A percentile compares a stretch with the other conserved stretches of the same genome.
These are phyloP conservation scores for Lepidothrix coronata DNA, from an alignment of 2,113 vertebrate genomes.

Conservation along the genomic window DNA sequence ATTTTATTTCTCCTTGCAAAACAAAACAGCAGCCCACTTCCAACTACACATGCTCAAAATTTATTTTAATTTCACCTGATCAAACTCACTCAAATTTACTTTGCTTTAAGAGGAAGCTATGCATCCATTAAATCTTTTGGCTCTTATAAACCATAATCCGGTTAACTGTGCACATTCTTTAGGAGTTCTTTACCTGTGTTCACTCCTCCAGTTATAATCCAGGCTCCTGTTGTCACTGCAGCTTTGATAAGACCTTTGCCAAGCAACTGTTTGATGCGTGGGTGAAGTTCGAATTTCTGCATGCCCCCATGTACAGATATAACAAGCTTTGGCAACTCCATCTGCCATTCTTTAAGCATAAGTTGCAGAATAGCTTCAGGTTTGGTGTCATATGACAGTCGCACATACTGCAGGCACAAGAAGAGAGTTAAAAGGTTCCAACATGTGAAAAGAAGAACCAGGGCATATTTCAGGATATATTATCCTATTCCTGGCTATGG, in stretches of 20 bases:
- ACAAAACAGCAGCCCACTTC: background rate
- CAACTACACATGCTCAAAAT: background rate
- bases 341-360: constrained; percentile 98
- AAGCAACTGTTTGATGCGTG: constrained; percentile 95
- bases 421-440: background rate
- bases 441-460: background rate
- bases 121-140: background rate
- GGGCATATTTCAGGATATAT: background rate
- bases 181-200: constrained; percentile 84
- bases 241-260: constrained; percentile 99
- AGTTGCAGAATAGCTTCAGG: constrained; percentile 93
- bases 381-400: constrained; percentile 90
- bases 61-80: background rate
- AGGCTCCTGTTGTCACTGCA: constrained; percentile 96
- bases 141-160: background rate
- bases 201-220: constrained; percentile 98
- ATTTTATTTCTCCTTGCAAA: background rate
- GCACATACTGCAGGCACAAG: constrained; percentile 82
- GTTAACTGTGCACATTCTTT: background rate
- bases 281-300: constrained; percentile 98
- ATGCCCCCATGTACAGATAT: constrained; percentile 97
- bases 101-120: background rate
- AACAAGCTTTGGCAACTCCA: constrained; percentile 98
- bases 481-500: background rate
- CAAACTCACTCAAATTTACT: background rate